Conservation (phyloP, 2,113 vertebrate species). For the Pollachius pollachius region DNA sequence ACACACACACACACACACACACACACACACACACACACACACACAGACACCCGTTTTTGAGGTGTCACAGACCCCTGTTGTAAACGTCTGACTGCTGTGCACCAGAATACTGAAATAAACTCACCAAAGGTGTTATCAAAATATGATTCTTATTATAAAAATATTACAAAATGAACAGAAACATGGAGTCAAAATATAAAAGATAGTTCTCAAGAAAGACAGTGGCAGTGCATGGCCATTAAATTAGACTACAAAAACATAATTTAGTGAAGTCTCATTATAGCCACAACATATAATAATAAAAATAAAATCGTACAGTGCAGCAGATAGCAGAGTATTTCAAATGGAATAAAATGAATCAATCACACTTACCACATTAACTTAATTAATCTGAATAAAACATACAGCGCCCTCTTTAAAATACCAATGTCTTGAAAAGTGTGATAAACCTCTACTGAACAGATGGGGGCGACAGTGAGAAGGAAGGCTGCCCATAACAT, state of each 20-base stretch:
- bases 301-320: too few relatives aligned
- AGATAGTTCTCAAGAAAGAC: not conserved
- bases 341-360: too few relatives aligned
- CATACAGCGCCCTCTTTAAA: too few relatives aligned
- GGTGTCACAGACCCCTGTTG: conserved; percentile 17
- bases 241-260: not conserved
- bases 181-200: conserved; percentile 16
- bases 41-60: not conserved
- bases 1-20: conserved; percentile 2
- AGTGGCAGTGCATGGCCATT: not conserved
- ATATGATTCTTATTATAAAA: conserved; percentile 61
- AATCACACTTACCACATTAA: too few relatives aligned
- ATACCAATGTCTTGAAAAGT: too few relatives aligned
- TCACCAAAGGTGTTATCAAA: conserved; percentile 41
- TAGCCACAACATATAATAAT: too few relatives aligned
- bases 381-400: too few relatives aligned
- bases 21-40: not conserved
- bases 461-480: too few relatives aligned
- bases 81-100: not conserved
- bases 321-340: too few relatives aligned
- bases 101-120: not conserved
- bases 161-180: conserved; percentile 35
- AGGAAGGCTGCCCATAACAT: too few relatives aligned
- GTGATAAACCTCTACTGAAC: too few relatives aligned
- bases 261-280: not conserved